A percentile compares a stretch with the other conserved stretches of the same genome.
phyloP scores from a whole-genome alignment of 2,797 vertebrate genomes.

The Rallus crepitans region DNA sequence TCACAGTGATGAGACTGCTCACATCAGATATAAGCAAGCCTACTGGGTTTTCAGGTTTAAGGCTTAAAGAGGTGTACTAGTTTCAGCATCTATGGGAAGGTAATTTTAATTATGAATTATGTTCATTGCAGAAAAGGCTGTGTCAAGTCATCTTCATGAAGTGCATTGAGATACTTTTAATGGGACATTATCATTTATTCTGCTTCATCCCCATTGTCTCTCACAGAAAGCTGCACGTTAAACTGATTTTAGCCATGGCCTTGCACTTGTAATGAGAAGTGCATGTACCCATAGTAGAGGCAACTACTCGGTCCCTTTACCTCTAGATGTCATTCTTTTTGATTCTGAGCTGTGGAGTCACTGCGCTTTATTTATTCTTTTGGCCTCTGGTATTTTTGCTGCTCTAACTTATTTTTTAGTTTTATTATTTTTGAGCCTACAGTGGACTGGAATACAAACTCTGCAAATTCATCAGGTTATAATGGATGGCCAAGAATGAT shows the following conservation, averaged over 20 bases:
- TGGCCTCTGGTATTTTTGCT: slow-evolving; percentile 33
- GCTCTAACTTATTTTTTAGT: slow-evolving; percentile 38
- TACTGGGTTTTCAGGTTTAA: not conserved
- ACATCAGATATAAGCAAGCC: not conserved
- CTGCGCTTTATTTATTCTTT: slow-evolving; percentile 13
- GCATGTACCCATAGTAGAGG: not conserved
- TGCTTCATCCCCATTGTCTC: not conserved
- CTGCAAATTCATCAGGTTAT: slow-evolving; percentile 49
- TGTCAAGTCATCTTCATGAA: not conserved
- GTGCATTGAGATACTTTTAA: not conserved
- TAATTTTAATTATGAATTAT: not conserved
- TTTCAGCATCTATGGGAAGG: not conserved
- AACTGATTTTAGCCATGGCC: not conserved
- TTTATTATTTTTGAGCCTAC: slow-evolving; percentile 14
- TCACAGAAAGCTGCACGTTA: not conserved
- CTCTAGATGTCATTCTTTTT: not conserved
- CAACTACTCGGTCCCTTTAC: not conserved
- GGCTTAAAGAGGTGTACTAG: not conserved
- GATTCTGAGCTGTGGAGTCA: not conserved
- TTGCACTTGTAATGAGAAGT: not conserved
- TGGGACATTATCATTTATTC: not conserved
- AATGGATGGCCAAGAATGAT: slow-evolving; percentile 26
- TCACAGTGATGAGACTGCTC: not conserved
- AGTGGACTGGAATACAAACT: slow-evolving; percentile 31
- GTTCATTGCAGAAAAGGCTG: not conserved